Evolutionary conservation across 2,797 vertebrate genomes (phyloP).

Genomic region (Dallia pectoralis): DNA sequence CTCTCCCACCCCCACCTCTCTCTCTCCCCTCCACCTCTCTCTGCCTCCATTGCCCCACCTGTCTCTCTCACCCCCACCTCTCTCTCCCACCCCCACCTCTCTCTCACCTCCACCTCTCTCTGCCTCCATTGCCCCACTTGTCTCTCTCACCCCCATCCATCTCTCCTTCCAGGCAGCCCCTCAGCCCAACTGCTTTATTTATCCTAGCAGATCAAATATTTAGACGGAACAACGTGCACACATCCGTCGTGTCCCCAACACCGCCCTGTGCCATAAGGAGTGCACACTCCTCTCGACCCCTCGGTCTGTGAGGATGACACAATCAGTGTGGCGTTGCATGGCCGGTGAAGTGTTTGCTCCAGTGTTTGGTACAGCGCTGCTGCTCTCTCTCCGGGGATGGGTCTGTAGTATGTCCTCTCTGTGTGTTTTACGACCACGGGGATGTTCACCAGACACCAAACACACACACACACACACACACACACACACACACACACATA

Average conservation of each 20-base stretch:
- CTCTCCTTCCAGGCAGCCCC: slow-evolving; percentile 34
- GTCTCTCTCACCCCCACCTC: no score
- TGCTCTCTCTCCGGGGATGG: slow-evolving; percentile 40
- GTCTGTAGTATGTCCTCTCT: slow-evolving; percentile 41
- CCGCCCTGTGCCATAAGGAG: neutral
- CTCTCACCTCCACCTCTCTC: no score
- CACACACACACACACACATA: neutral
- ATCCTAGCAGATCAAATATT: slow-evolving; percentile 51
- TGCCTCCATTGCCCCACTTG: neutral
- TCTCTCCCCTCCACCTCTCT: neutral
- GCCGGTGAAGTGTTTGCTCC: slow-evolving; percentile 44
- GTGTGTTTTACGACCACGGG: slow-evolving; percentile 34
- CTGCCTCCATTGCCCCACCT: no score
- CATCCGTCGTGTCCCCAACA: slow-evolving; percentile 11
- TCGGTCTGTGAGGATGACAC: neutral
- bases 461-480: neutral
- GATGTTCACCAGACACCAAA: neutral
- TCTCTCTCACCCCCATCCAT: no score
- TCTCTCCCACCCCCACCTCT: neutral
- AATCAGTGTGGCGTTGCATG: slow-evolving; percentile 13
- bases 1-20: neutral
- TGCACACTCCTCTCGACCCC: neutral
- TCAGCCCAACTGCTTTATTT: slow-evolving; percentile 46
- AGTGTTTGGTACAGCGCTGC: slow-evolving; percentile 45
- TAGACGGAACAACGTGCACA: slow-evolving; percentile 54